These are phyloP conservation scores for Ctenopoma multispine DNA, from an alignment of 2,797 vertebrate species.

Conservation along the genomic window DNA sequence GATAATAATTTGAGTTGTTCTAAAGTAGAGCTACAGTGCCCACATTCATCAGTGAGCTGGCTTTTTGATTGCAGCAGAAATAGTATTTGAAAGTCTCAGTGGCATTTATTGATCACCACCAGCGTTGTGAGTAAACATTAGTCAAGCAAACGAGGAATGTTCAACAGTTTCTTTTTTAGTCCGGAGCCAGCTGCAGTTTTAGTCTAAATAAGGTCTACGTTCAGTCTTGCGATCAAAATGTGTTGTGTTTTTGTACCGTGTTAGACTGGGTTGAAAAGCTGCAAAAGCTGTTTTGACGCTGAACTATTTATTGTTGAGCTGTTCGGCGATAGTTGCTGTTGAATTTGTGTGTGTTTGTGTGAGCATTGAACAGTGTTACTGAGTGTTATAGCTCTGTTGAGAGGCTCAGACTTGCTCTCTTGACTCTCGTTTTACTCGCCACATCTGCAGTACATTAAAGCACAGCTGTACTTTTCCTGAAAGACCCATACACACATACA, in stretches of 20 bases:
- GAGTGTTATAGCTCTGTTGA: constrained; percentile 60
- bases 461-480: constrained; percentile 87
- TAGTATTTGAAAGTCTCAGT: constrained; percentile 32
- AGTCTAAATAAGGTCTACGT: constrained; percentile 37
- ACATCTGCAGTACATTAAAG: constrained; percentile 90
- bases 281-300: constrained; percentile 30
- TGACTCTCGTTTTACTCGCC: constrained; percentile 37
- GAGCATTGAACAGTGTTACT: constrained; percentile 18
- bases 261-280: constrained; percentile 30
- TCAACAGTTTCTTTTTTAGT: constrained; percentile 6
- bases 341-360: constrained; percentile 20
- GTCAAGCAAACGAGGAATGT: constrained; percentile 24
- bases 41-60: not conserved
- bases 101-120: constrained; percentile 56
- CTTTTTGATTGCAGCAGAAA: constrained; percentile 21
- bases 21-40: not conserved
- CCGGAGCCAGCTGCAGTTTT: constrained; percentile 23
- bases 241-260: constrained; percentile 44
- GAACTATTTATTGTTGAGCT: constrained; percentile 48
- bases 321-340: constrained; percentile 21
- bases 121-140: constrained; percentile 41
- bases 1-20: not conserved
- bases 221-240: constrained; percentile 19
- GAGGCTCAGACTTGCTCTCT: constrained; percentile 42
- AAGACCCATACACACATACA: constrained; percentile 16